Base-by-base conservation (phyloP, 2,797 vertebrate genomes). In the Antrozous pallidus region DNA sequence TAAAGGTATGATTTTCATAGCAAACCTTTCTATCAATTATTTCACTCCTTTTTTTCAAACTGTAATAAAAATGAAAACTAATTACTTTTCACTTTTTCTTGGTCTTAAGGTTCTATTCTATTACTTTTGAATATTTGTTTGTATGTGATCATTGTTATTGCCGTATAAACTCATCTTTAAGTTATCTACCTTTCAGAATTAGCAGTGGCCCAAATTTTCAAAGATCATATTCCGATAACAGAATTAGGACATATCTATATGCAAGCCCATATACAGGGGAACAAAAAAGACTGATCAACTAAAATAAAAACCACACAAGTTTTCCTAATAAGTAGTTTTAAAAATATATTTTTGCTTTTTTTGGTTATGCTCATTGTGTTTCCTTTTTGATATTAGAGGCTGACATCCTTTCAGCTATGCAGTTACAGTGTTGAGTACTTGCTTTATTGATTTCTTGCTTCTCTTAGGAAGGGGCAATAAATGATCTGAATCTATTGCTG, bases 1-100 rank as follows among this genome's bases (percentile, higher is more conserved):
- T 63, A 91, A 75, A 75, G 63, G 51, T 67, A 89, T 74, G 83
- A 70, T 96, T 97, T 94, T 91, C 91, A 88, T 80, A 90, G 80
- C 5, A 96, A 94, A 70, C 2, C 17, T 94, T 87, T 91, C 42
- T 90, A 79, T 20, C 91, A 94, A 94, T 91, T 74, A 91, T 3
- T 10, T 81, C 40, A 51, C 11, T 78, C 20, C 84, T 83, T 69
- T 11, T 31, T 84, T 82, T 80, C 45, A 88, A 90, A 84, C n/a
- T 83, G 12, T 74, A 96, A 70, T 89, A 74, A 84, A 90, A 91
- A 88, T 45, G 10, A 94, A 77, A 85, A 91, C 38, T 4, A 75
- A 49, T 74, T 80, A 77, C 1, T 74, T 82, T 77, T 45, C 14
- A 79, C 31, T 63, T 78, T 88, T 91, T 93, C 49, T 89, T 88